Percentiles rank a stretch among this genome's conserved stretches.
phyloP scores from a whole-genome alignment of 2,113 vertebrate species.

The Brachyhypopomus occidentalis region DNA sequence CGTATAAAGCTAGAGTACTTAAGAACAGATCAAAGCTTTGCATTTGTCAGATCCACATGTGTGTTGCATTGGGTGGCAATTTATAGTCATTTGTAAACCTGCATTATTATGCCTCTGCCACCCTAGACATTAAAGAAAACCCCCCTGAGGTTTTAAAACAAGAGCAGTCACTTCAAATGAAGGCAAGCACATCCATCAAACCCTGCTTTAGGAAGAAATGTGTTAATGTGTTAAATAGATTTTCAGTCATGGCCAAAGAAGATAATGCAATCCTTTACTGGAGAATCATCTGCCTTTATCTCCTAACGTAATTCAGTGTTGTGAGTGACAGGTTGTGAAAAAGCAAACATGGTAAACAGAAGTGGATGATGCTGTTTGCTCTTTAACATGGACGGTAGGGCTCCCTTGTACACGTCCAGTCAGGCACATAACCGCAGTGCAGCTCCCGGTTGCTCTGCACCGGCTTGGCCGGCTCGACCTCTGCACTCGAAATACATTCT shows the following conservation, averaged over 20 bases:
- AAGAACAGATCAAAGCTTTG: not conserved
- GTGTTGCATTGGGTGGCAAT: slow-evolving; percentile 14
- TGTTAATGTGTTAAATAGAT: slow-evolving; percentile 46
- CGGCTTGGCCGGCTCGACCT: slow-evolving; percentile 13
- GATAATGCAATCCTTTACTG: not conserved
- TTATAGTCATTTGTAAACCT: slow-evolving; percentile 3
- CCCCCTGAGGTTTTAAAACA: not conserved
- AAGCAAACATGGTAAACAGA: slow-evolving; percentile 1
- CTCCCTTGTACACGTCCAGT: slow-evolving; percentile 14
- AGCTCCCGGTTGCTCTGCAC: not conserved
- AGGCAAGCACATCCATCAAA: not conserved
- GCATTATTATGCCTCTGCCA: not conserved
- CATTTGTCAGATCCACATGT: not conserved
- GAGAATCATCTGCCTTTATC: slow-evolving; percentile 16
- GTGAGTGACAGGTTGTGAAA: slow-evolving; percentile 14
- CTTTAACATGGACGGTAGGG: slow-evolving; percentile 32
- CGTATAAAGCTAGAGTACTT: not conserved
- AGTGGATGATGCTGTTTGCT: not conserved
- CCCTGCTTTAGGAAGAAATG: slow-evolving; percentile 3
- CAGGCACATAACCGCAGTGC: slow-evolving; percentile 1
- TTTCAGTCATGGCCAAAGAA: slow-evolving; percentile 23
- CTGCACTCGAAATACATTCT: slow-evolving; percentile 31
- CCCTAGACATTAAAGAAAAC: not conserved
- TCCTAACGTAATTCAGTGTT: slow-evolving; percentile 34
- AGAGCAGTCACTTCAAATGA: slow-evolving; percentile 24